phyloP scores from a whole-genome alignment of 2,113 vertebrate species.

The Craseonycteris thonglongyai region DNA sequence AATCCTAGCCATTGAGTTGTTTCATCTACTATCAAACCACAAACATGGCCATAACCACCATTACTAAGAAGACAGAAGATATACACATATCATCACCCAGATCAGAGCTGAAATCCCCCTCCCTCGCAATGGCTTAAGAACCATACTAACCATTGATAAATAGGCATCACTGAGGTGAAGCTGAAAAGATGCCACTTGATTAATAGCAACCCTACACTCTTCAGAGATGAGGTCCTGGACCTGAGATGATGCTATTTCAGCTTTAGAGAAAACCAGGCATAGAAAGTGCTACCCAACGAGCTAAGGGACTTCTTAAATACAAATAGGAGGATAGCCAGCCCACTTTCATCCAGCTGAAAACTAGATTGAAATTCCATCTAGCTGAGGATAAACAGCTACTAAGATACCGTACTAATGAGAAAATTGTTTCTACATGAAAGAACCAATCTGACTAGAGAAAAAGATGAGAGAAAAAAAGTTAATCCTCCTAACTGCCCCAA shows the following conservation, averaged over 20 bases:
- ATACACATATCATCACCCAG: neutral
- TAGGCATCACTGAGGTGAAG: conserved; percentile 40
- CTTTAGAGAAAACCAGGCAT: neutral
- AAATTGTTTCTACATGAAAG: neutral
- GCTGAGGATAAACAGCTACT: conserved; percentile 13
- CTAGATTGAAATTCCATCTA: conserved; percentile 15
- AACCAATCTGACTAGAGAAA: neutral
- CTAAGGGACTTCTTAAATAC: conserved; percentile 35
- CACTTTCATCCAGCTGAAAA: neutral
- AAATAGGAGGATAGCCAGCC: neutral
- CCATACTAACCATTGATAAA: conserved; percentile 51
- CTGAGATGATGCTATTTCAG: neutral
- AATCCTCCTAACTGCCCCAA: neutral
- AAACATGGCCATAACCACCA: neutral
- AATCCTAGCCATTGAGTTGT: neutral
- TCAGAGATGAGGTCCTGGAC: neutral
- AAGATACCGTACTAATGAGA: neutral
- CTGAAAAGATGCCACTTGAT: neutral
- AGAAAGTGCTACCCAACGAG: neutral
- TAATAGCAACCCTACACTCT: neutral
- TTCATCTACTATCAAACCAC: neutral
- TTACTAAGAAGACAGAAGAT: neutral
- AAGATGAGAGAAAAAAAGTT: neutral
- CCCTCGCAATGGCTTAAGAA: neutral
- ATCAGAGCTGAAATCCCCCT: neutral